A percentile compares a stretch with the other conserved stretches of the same genome.
Evolutionary conservation across 2,888 invertebrate species (phyloP).

Genomic region (Myopa testacea): DNA sequence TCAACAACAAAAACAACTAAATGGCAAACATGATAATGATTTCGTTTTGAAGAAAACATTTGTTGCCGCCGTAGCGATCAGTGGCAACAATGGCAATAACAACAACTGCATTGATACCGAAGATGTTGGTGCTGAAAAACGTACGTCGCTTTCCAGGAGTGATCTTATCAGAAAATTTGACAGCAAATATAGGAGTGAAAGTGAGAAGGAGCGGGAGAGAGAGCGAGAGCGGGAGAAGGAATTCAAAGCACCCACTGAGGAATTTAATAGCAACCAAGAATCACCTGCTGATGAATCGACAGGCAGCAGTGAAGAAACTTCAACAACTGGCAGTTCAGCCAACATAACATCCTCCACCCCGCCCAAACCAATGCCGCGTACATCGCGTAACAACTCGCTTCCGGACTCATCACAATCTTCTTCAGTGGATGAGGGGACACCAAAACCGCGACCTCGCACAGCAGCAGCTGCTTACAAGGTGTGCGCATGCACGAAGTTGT

Average conservation of each 20-base stretch:
- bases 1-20: slow-evolving; percentile 43
- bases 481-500: slow-evolving; percentile 49
- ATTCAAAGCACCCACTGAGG: slow-evolving; percentile 50
- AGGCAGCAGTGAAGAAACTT: slow-evolving; percentile 63
- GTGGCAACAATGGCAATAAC: slow-evolving; percentile 44
- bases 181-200: slow-evolving; percentile 67
- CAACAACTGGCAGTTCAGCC: slow-evolving; percentile 47
- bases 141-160: slow-evolving; percentile 66
- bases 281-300: slow-evolving; percentile 65
- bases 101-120: slow-evolving; percentile 3
- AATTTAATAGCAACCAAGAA: slow-evolving; percentile 58
- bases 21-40: slow-evolving; percentile 48
- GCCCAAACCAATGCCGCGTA: slow-evolving; percentile 85
- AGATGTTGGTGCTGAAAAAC: slow-evolving; percentile 47
- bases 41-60: slow-evolving; percentile 33
- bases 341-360: slow-evolving; percentile 69
- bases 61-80: neutral
- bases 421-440: slow-evolving; percentile 63
- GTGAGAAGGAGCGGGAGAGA: slow-evolving; percentile 48
- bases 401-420: slow-evolving; percentile 68
- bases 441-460: slow-evolving; percentile 77
- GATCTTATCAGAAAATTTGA: slow-evolving; percentile 76
- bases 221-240: slow-evolving; percentile 51
- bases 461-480: slow-evolving; percentile 83
- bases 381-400: slow-evolving; percentile 78